Evolutionary conservation across 2,888 invertebrate genomes (phyloP).

Genomic region (Cephus runcator): DNA sequence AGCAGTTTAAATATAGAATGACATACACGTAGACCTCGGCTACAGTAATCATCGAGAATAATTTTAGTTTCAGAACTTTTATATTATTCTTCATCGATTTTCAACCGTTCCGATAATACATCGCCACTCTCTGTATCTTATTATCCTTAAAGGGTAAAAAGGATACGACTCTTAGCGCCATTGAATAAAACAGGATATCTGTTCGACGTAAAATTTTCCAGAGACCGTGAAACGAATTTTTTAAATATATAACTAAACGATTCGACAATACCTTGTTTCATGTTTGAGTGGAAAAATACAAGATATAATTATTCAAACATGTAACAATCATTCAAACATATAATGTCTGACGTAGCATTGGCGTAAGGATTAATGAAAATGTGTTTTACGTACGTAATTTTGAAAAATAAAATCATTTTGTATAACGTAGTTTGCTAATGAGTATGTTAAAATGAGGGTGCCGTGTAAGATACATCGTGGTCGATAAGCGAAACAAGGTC

Average conservation of each 20-base stretch:
- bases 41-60: neutral
- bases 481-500: conserved; percentile 3
- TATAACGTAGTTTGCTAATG: neutral
- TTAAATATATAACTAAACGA: neutral
- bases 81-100: neutral
- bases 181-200: neutral
- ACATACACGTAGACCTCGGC: neutral
- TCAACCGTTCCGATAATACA: neutral
- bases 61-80: neutral
- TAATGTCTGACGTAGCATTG: neutral
- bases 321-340: no score
- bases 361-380: neutral
- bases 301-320: neutral
- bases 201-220: neutral
- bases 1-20: neutral
- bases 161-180: neutral
- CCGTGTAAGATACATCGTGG: neutral
- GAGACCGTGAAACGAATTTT: neutral
- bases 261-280: neutral
- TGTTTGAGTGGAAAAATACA: neutral
- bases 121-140: neutral
- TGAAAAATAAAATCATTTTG: neutral
- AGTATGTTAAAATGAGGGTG: neutral
- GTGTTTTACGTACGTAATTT: neutral
- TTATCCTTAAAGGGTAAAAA: neutral